Conservation (phyloP, 1,140 invertebrate genomes). For the Drosophila willistoni region DNA sequence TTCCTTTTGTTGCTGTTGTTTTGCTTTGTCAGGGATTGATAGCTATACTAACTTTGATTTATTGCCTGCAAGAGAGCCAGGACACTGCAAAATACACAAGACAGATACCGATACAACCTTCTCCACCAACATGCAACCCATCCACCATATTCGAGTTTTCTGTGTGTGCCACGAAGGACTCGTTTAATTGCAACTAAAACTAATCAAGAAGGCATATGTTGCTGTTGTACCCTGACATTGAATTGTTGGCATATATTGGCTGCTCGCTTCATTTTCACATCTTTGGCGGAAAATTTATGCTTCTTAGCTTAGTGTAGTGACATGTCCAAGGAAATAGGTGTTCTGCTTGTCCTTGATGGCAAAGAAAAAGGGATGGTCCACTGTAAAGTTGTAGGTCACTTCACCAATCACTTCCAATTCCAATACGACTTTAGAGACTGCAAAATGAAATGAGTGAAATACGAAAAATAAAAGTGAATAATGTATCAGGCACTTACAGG, state of each 20-base stretch:
- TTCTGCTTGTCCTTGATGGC: slow-evolving; percentile 40
- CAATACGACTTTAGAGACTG: slow-evolving; percentile 29
- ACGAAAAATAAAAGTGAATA: background rate
- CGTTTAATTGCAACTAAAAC: slow-evolving; percentile 52
- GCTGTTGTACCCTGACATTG: slow-evolving; percentile 29
- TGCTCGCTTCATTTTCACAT: slow-evolving; percentile 5
- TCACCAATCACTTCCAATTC: slow-evolving; percentile 19
- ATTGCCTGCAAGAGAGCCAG: slow-evolving; percentile 43
- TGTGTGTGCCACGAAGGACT: slow-evolving; percentile 17
- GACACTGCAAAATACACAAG: slow-evolving; percentile 31
- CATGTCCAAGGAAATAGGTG: slow-evolving; percentile 52
- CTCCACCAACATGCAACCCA: background rate
- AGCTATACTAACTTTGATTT: slow-evolving; percentile 70
- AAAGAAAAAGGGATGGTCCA: slow-evolving; percentile 67
- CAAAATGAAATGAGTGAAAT: background rate
- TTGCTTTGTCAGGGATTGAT: slow-evolving; percentile 65
- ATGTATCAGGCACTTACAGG: slow-evolving; percentile 55
- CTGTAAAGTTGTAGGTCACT: slow-evolving; percentile 43
- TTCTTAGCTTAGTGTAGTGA: slow-evolving; percentile 27
- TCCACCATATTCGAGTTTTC: background rate
- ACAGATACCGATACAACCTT: slow-evolving; percentile 20
- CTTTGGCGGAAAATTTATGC: background rate
- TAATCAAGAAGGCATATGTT: slow-evolving; percentile 43
- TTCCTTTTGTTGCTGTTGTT: slow-evolving; percentile 25
- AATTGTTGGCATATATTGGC: slow-evolving; percentile 47